Conservation (phyloP, 2,797 vertebrate species). For the Triplophysa bombifrons region DNA sequence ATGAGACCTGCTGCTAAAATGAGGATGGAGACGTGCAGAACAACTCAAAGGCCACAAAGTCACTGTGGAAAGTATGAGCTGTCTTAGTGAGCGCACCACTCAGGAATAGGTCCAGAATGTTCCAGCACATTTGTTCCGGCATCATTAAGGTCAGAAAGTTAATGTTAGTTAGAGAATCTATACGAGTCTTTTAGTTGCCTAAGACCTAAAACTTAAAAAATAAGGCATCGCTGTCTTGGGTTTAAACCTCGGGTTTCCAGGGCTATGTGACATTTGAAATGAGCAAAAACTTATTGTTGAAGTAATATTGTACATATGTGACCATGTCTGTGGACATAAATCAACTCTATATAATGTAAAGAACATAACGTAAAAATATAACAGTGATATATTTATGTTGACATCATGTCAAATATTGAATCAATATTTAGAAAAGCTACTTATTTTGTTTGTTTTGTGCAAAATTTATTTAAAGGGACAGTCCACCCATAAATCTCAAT, state of each 20-base stretch:
- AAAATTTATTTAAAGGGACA: too few species aligned
- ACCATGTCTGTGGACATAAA: too few species aligned
- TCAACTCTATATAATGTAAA: too few species aligned
- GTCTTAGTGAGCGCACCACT: slow-evolving; percentile 61
- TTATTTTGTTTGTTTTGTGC: too few species aligned
- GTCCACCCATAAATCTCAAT: too few species aligned
- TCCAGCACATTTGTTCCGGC: slow-evolving; percentile 54
- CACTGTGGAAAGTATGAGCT: slow-evolving; percentile 66
- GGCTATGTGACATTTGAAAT: neutral
- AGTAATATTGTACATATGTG: neutral
- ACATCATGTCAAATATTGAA: too few species aligned
- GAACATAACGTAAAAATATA: neutral
- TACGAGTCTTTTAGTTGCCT: slow-evolving; percentile 1
- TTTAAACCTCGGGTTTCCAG: neutral
- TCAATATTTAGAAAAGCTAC: too few species aligned
- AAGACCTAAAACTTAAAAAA: slow-evolving; percentile 23
- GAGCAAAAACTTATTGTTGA: neutral
- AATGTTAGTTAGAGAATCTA: slow-evolving; percentile 34
- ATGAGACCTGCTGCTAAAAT: slow-evolving; percentile 67
- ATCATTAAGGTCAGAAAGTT: slow-evolving; percentile 54
- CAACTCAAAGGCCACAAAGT: slow-evolving; percentile 66
- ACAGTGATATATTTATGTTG: too few species aligned
- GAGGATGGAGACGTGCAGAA: slow-evolving; percentile 68
- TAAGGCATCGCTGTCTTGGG: neutral
- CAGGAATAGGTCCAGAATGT: slow-evolving; percentile 49